Conservation (phyloP, 2,888 invertebrate species). For the Oegoconia quadripuncta region DNA sequence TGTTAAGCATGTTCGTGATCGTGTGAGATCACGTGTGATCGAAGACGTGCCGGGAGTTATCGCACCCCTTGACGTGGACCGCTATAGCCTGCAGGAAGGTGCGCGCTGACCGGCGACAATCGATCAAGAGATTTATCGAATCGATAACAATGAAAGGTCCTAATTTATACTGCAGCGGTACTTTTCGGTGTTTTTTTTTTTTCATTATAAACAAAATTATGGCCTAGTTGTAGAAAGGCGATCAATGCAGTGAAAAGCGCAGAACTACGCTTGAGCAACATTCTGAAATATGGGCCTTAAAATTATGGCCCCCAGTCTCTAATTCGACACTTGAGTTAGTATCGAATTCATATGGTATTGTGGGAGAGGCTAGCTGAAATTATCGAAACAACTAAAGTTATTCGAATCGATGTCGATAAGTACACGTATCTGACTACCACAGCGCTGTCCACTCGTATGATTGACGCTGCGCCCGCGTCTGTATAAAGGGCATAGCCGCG, state of each 20-base stretch:
- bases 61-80: constrained; percentile 53
- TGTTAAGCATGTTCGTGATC: constrained; percentile 24
- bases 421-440: constrained; percentile 13
- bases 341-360: too few species aligned
- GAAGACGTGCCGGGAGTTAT: constrained; percentile 49
- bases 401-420: constrained; percentile 27
- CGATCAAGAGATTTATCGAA: background rate
- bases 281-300: too few species aligned
- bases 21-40: constrained; percentile 47
- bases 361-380: constrained; percentile 10
- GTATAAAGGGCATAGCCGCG: constrained; percentile 32
- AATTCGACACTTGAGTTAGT: too few species aligned
- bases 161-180: too few species aligned
- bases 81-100: constrained; percentile 34
- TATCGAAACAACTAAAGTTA: constrained; percentile 1
- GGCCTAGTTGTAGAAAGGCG: too few species aligned
- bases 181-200: too few species aligned
- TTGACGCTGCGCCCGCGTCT: constrained; percentile 45
- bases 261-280: too few species aligned
- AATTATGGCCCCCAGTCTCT: too few species aligned
- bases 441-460: constrained; percentile 35
- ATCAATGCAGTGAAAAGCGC: too few species aligned
- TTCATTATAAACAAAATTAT: too few species aligned
- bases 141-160: too few species aligned
- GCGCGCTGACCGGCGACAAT: background rate